Percentiles rank a stretch among this genome's conserved stretches.
These are phyloP conservation scores for Drosophila dives DNA, from an alignment of 2,888 invertebrate genomes.

Conservation along the genomic window DNA sequence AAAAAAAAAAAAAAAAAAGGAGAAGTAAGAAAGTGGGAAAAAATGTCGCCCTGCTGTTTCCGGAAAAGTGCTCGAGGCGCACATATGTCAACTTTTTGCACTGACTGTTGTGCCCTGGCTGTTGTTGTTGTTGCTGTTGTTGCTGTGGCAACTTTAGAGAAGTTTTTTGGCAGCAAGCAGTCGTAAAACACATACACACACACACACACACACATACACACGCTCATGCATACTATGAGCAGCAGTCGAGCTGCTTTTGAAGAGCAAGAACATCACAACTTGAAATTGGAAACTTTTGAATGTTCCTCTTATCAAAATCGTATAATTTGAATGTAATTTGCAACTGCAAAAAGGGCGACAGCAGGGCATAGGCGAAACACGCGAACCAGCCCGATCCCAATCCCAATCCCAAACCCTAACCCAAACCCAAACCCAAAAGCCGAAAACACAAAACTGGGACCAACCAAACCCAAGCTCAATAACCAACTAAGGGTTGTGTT, in stretches of 20 bases:
- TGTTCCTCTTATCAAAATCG: conserved; percentile 84
- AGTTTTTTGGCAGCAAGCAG: conserved; percentile 52
- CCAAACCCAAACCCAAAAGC: neutral
- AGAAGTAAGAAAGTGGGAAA: conserved; percentile 52
- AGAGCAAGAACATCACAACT: conserved; percentile 65
- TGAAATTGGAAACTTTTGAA: conserved; percentile 84
- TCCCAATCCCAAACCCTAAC: neutral
- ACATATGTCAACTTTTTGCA: conserved; percentile 85
- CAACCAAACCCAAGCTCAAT: conserved; percentile 25
- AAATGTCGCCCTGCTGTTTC: conserved; percentile 83
- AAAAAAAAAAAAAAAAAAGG: conserved; percentile 22
- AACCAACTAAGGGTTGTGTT: conserved; percentile 28
- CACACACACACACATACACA: neutral
- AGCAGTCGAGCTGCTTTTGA: conserved; percentile 46
- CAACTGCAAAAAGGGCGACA: conserved; percentile 72
- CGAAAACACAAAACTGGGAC: conserved; percentile 4
- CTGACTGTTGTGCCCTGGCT: conserved; percentile 37
- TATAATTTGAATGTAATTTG: conserved; percentile 85
- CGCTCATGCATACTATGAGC: neutral
- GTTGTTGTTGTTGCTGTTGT: conserved; percentile 21
- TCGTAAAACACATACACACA: neutral
- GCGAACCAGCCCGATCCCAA: conserved; percentile 6
- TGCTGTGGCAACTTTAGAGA: conserved; percentile 60
- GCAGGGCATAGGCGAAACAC: conserved; percentile 21
- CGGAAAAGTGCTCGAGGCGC: conserved; percentile 83